These are phyloP conservation scores for Theocolax elegans DNA, from an alignment of 1,140 invertebrate genomes.

Conservation along the genomic window DNA sequence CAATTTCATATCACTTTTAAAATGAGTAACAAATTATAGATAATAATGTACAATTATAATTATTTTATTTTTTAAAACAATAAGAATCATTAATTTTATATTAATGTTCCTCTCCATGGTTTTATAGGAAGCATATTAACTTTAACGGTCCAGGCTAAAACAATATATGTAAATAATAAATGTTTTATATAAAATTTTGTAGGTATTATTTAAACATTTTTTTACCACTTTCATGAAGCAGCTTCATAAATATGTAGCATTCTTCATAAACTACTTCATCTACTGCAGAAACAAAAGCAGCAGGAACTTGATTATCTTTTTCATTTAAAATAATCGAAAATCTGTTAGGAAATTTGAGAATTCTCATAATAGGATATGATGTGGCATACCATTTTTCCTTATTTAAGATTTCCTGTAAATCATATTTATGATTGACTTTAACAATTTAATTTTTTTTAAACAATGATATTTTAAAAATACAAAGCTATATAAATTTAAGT, in stretches of 20 bases:
- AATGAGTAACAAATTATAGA: conserved; percentile 12
- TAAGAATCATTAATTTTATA: conserved; percentile 29
- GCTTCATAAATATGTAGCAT: conserved; percentile 65
- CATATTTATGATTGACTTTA: too few relatives aligned
- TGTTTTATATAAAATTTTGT: conserved; percentile 4
- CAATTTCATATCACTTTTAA: not conserved
- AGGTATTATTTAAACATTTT: not conserved
- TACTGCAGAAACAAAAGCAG: conserved; percentile 56
- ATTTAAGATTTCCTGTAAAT: conserved; percentile 16
- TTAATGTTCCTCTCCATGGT: conserved; percentile 66
- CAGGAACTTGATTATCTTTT: conserved; percentile 17
- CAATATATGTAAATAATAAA: not conserved
- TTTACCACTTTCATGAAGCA: conserved; percentile 58
- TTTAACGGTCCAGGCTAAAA: conserved; percentile 68
- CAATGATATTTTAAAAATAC: not conserved
- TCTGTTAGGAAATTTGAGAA: conserved; percentile 46
- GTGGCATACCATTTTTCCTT: not conserved
- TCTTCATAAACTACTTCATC: conserved; percentile 56
- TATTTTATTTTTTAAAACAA: not conserved
- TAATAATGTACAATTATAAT: too few relatives aligned
- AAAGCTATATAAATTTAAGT: conserved; percentile 21
- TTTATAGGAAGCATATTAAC: conserved; percentile 67
- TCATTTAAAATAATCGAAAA: conserved; percentile 50
- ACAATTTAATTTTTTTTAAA: conserved; percentile 21
- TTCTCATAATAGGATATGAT: conserved; percentile 47